Base-by-base conservation (phyloP, 1,140 invertebrate species). In the Chironomus tepperi region DNA sequence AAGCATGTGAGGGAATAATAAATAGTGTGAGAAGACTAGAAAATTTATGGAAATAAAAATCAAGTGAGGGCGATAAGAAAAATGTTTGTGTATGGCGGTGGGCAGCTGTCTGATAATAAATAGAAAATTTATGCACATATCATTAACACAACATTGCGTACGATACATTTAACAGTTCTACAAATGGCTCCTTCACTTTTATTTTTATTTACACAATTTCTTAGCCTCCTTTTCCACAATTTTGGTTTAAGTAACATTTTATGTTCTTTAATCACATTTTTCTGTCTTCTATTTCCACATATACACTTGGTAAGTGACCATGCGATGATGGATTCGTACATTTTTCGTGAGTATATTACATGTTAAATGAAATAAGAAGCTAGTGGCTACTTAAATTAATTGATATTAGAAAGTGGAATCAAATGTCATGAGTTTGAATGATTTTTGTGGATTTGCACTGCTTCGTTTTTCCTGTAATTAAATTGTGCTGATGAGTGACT, bases 81-180 rank as follows among this genome's bases (percentile, higher is more conserved):
- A 70, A 70, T 70, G 6, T 10, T n/a, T 57, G 47, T 57, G 9
- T 57, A 57, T 57, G 47, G 9, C n/a, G 47, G 9, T 10, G 65
- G 18, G 65, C 18, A 19, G 16, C 16, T 19, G 19, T 21, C 65
- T 70, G 65, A 70, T 70, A 70, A 70, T 70, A 70, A 70, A 70
- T 70, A 70, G 16, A 70, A 18, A 70, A 70, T 19, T 70, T 70
- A 70, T 70, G 65, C 65, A 70, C 65, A 70, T 70, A 70, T 70
- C 65, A 70, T 70, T 70, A 70, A 70, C 47, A 57, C 65, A 70
- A 19, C 65, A 70, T 70, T 70, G 2, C 18, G 19, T 21, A 70
- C 65, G 16, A 70, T 70, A 70, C 16, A 21, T 70, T 70, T 19
- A 18, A 70, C 65, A 70, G 6, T 70, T 21, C 16, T 7, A 2